phyloP scores from a whole-genome alignment of 2,113 vertebrate species.

The Hypanus sabinus region DNA sequence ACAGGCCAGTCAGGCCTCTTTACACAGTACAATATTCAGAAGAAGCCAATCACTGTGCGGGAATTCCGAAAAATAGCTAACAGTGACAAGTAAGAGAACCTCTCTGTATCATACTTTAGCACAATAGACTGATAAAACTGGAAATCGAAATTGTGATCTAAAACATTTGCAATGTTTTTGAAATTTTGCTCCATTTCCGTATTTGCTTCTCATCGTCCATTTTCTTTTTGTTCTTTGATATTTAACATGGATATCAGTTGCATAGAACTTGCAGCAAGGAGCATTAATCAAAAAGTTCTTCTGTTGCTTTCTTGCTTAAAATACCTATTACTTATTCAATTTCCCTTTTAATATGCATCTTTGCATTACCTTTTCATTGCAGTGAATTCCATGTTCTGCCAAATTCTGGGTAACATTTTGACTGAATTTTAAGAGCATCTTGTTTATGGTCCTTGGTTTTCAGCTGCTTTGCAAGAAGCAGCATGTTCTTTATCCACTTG shows the following conservation, averaged over 20 bases:
- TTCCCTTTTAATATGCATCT: too few species aligned
- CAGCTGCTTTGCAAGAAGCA: not conserved
- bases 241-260: not conserved
- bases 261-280: not conserved
- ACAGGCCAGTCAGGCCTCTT: slow-evolving; percentile 95
- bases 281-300: too few species aligned
- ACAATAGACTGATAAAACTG: not conserved
- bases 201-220: not conserved
- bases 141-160: not conserved
- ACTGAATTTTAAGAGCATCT: too few species aligned
- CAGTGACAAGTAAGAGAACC: slow-evolving; percentile 74
- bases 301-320: too few species aligned
- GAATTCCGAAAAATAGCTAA: slow-evolving; percentile 87
- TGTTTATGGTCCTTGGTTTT: not conserved
- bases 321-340: too few species aligned
- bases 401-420: too few species aligned
- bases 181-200: not conserved
- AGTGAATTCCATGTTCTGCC: too few species aligned
- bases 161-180: not conserved
- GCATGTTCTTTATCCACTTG: not conserved
- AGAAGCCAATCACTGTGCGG: slow-evolving; percentile 89
- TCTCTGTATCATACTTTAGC: not conserved
- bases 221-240: not conserved
- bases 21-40: slow-evolving; percentile 98
- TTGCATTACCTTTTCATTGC: too few species aligned